Evolutionary conservation across 2,888 invertebrate genomes (phyloP), one percentile per base, ranked within the genome.

Genomic region (Caenorhabditis imperialis): DNA sequence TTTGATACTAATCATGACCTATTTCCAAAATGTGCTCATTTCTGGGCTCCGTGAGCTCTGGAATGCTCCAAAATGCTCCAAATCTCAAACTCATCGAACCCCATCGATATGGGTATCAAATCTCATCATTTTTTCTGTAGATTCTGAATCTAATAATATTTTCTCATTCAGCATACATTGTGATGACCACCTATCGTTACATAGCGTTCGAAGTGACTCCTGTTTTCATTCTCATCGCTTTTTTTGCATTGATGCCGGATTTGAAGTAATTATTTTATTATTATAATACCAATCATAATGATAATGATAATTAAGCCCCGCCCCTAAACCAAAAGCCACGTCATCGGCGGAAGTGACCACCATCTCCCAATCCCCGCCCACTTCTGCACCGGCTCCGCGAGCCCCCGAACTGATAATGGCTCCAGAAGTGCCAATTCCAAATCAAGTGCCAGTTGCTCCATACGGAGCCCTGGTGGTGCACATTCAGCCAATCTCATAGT

Each of bases 111-210:
- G n/a, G n/a, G n/a, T n/a, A n/a, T n/a, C n/a, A n/a, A n/a, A n/a
- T n/a, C n/a, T n/a, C n/a, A n/a, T n/a, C n/a, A n/a, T n/a, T n/a
- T n/a, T n/a, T n/a, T n/a, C n/a, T n/a, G n/a, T n/a, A n/a, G n/a
- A n/a, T n/a, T n/a, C n/a, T n/a, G n/a, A n/a, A n/a, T n/a, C n/a
- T n/a, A n/a, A n/a, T n/a, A n/a, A n/a, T n/a, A n/a, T n/a, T n/a
- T n/a, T n/a, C n/a, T n/a, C n/a, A 53, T 53, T 3, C 35, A 73
- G 73, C 73, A 27, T 73, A 73, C 55, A 48, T 73, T 38, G 37
- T 54, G 10, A 62, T 73, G 65, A 73, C 63, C 3, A 73, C 65
- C 3, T 67, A 61, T 57, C 58, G 73, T 18, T 73, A 73, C 50
- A 65, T 61, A 18, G 47, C 55, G 7, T 73, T 73, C 38, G 73